Evolutionary conservation across 2,113 vertebrate species (phyloP), one percentile per base, ranked within the genome.

Genomic region (Malurus melanocephalus): DNA sequence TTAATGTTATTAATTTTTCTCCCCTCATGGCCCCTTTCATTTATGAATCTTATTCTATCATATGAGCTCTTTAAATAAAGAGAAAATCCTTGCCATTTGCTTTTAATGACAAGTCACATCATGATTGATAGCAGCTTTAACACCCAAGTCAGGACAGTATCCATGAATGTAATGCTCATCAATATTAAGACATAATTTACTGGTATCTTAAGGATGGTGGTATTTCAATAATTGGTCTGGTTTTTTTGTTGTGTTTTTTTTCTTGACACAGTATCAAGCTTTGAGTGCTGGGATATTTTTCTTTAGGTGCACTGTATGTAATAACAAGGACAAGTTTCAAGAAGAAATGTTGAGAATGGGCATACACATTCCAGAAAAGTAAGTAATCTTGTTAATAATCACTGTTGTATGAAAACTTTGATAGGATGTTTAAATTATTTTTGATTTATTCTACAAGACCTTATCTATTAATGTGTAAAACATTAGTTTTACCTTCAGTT

Each of bases 321-420:
- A 98, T 96, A 99, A 99, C 96, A 98, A 98, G 93, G 98, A 99
- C 10, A 94, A 94, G 91, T 99, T 99, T 97, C 99, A 99, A 96
- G 93, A 98, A 80, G 99, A 99, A 97, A 99, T 99, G 99, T 96
- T 99, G 73, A 95, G 98, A 92, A 98, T 99, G 98, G 99, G 99
- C 57, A 98, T 99, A 89, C 96, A 98, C 96, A 98, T 99, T 97
- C 99, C 99, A 89, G 99, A 99, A 97, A 99, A 97, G 99, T 99
- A 84, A 97, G 97, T 96, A 89, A 45, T 33, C 82, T 94, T 74
- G 24, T 40, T 71, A 67, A 45, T 75, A 88, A 87, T 90, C 10
- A 4, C 3, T 75, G 16, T 79, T 91, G 56, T 76, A 10, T 65
- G n/a, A 80, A 84, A 72, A 75, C 11, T 83, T 83, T 18, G 15